Evolutionary conservation across 2,797 vertebrate genomes (phyloP), one percentile per base, ranked within the genome.

Genomic region (Epinephelus malabaricus): DNA sequence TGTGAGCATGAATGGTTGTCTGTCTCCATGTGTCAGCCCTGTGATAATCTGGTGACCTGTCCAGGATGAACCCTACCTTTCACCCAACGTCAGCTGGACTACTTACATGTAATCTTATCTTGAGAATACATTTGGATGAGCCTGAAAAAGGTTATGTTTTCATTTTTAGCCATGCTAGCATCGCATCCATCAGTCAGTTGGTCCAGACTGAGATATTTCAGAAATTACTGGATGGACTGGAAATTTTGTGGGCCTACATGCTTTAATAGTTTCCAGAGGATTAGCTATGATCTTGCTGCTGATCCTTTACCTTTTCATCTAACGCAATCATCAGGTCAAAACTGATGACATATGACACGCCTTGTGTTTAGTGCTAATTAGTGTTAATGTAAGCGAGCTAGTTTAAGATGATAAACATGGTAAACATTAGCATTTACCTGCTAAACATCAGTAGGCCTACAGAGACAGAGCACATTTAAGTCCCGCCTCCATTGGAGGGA

Each of bases 171-270:
- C 53, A 38, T 53, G 10, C 15, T 19, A 58, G 45, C 5, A 56
- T 6, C 0, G 2, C 18, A 27, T n/a, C 1, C 6, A 18, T 43
- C 11, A 27, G 2, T 34, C 2, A 0, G 21, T 27, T 47, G 5
- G 49, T 34, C 34, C 23, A 46, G 25, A 27, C 11, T 40, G n/a
- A 46, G 7, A 64, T 38, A 25, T 25, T 21, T 49, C 6, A 21
- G 40, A 43, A 43, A 21, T 13, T 21, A 21, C 15, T 51, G 19
- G 23, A 60, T 62, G 14, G 17, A 58, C 47, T 59, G 47, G 7
- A 34, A 34, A 34, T 34, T 34, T 34, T 34, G 34, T 8, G 34
- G 34, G 34, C 34, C 34, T 27, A 5, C 0, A 2, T 2, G 15
- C 40, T 17, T 61, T 21, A 13, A 60, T 60, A 60, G 12, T 40